Conservation (phyloP, 1,140 invertebrate genomes). For the Phenacoccus solenopsis region DNA sequence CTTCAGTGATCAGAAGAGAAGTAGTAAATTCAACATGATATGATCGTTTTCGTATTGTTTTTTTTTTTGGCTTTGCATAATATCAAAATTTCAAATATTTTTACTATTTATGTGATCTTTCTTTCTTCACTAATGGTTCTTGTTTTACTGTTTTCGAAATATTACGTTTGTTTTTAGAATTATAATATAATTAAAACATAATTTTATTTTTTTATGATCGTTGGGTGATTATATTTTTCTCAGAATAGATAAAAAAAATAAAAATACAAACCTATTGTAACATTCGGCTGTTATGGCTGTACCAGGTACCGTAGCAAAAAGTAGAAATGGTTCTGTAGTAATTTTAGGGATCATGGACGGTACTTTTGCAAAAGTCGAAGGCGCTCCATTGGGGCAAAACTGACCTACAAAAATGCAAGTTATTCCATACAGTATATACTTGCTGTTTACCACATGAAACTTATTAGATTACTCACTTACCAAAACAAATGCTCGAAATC, state of each 20-base stretch:
- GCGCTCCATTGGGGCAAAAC: conserved; percentile 23
- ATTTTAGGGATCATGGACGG: conserved; percentile 28
- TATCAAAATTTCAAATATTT: too few species aligned
- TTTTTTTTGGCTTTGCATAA: too few species aligned
- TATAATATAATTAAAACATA: not conserved
- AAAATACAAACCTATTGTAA: conserved; percentile 30
- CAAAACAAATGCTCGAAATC: too few species aligned
- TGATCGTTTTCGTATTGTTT: too few species aligned
- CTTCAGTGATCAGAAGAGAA: too few species aligned
- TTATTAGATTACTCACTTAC: too few species aligned
- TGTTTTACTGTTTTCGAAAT: not conserved
- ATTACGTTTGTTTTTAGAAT: not conserved
- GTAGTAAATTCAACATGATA: too few species aligned
- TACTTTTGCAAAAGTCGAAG: conserved; percentile 30
- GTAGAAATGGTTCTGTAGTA: conserved; percentile 26
- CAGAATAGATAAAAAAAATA: not conserved
- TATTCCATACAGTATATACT: too few species aligned
- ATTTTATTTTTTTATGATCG: not conserved
- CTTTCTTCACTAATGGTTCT: too few species aligned
- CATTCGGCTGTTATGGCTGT: conserved; percentile 33
- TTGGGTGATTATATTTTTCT: not conserved
- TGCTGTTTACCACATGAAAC: too few species aligned
- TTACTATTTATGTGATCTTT: too few species aligned
- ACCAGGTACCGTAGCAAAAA: conserved; percentile 29
- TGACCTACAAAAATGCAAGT: conserved; percentile 23